A percentile compares a stretch with the other conserved stretches of the same genome.
phyloP scores from a whole-genome alignment of 2,113 vertebrate species.

The Serilophus lunatus region DNA sequence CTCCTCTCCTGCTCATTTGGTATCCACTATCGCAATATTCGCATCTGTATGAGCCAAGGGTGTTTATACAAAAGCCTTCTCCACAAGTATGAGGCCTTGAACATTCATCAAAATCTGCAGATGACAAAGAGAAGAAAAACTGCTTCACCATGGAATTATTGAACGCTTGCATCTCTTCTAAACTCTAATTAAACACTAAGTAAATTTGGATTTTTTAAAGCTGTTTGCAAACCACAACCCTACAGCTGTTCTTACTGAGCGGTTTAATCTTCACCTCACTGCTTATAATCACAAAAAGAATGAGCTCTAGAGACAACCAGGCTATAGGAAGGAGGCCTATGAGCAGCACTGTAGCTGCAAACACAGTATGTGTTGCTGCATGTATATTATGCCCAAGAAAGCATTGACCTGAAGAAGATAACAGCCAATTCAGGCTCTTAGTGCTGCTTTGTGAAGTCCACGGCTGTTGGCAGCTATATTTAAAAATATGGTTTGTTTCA shows the following conservation, averaged over 20 bases:
- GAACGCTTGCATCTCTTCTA: background rate
- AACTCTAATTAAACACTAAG: background rate
- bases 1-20: slow-evolving; percentile 73
- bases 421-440: background rate
- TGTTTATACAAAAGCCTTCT: slow-evolving; percentile 80
- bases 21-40: slow-evolving; percentile 79
- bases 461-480: background rate
- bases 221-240: background rate
- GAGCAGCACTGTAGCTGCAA: background rate
- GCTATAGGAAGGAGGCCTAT: accelerated
- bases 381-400: background rate
- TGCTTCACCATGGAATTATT: background rate
- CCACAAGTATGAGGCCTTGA: slow-evolving; percentile 72
- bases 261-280: background rate
- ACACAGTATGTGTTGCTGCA: accelerated
- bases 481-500: background rate
- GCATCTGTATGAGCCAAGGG: slow-evolving; percentile 78
- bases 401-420: background rate
- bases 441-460: background rate
- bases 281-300: background rate
- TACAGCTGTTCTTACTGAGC: background rate
- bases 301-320: background rate
- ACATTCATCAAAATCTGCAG: slow-evolving; percentile 83
- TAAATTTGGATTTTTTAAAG: background rate
- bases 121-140: background rate